Evolutionary conservation across 2,888 invertebrate genomes (phyloP), one percentile per base, ranked within the genome.

Genomic region (Antheraea assamensis): DNA sequence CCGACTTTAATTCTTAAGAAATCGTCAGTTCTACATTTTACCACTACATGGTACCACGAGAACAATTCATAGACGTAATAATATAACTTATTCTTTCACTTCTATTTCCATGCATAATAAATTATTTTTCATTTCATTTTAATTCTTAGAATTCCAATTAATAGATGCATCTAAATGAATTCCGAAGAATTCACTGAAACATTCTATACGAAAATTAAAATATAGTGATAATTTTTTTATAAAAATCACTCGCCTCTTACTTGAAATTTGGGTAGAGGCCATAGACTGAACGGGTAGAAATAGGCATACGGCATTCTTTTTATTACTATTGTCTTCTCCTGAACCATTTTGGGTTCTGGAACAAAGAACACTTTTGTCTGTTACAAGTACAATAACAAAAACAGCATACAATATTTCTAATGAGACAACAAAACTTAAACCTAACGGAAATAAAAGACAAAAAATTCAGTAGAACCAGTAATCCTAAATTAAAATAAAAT

Each of bases 251-350:
- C 77, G 89, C 91, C 92, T 87, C 83, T 86, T 1, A 81, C 77
- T 55, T 87, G 87, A 78, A 86, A 90, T 77, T 89, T 92, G 0
- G 92, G 92, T 47, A 93, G 58, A 0, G 94, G 94, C 92, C 93
- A 92, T 70, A 94, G 79, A 76, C 91, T 94, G 77, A 90, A 90
- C 2, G 93, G 93, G 70, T 91, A 92, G 78, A 88, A 89, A 74
- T 88, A 90, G 0, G 90, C 85, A 19, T 87, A 87, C 0, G 91
- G 92, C 77, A 92, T 80, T 76, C 90, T 87, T 74, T 88, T 85
- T 8, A 93, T 87, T 0, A 90, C 85, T 75, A 92, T 92, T 0
- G 88, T 85, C 49, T 90, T 90, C 64, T 92, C 92, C 76, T 87
- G 88, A 64, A 85, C 81, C 82, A 88, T 90, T 79, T 87, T 90